phyloP scores from a whole-genome alignment of 2,797 vertebrate species.

The Denticeps clupeoides region DNA sequence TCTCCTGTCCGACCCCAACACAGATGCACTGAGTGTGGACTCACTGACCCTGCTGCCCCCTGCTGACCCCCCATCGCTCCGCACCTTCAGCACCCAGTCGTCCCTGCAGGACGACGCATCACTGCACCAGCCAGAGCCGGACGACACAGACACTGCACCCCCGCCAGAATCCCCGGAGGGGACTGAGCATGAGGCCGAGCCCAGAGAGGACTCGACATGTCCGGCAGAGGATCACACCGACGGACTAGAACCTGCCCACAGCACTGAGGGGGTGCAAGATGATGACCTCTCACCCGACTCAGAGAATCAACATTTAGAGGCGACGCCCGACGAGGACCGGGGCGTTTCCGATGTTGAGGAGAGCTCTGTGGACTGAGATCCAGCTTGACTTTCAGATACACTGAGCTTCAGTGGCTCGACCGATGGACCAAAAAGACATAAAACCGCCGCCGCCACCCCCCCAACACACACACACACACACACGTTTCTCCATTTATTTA shows the following conservation, averaged over 20 bases:
- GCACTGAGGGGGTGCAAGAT: too few relatives aligned
- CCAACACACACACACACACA: constrained; percentile 6
- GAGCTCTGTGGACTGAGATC: constrained; percentile 23
- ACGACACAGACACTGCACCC: constrained; percentile 1
- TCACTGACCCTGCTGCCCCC: constrained; percentile 86
- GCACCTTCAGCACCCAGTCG: constrained; percentile 47
- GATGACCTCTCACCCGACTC: not conserved
- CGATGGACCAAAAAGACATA: not conserved
- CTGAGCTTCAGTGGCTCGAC: constrained; percentile 2
- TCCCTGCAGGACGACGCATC: constrained; percentile 25
- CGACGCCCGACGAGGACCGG: not conserved
- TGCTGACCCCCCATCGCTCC: constrained; percentile 69
- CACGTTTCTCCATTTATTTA: not conserved
- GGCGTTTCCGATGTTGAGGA: constrained; percentile 19
- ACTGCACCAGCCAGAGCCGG: not conserved
- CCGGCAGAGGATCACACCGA: constrained; percentile 16
- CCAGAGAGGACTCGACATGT: too few relatives aligned
- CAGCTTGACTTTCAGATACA: not conserved
- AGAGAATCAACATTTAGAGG: not conserved
- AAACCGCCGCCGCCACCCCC: constrained; percentile 14
- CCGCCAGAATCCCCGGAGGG: not conserved
- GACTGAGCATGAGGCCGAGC: constrained; percentile 2
- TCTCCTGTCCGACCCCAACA: constrained; percentile 67
- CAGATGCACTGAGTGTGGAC: constrained; percentile 75
- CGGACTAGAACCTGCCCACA: too few relatives aligned